A percentile compares a stretch with the other conserved stretches of the same genome.
Evolutionary conservation across 1,140 invertebrate species (phyloP).

Genomic region (Drosophila navojoa): DNA sequence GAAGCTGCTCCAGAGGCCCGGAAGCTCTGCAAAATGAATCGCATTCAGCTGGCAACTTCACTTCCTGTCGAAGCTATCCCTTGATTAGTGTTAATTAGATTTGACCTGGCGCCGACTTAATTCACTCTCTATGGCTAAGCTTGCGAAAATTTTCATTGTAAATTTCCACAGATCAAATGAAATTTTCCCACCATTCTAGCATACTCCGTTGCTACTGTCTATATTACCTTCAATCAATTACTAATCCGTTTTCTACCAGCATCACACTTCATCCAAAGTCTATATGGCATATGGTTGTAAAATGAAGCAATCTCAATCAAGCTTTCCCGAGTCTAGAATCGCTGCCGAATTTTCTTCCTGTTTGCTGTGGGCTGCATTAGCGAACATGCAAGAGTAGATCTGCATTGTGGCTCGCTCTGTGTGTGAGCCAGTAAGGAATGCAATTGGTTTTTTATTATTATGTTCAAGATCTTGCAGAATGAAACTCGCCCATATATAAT

Average conservation of each 20-base stretch:
- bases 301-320: too few relatives aligned
- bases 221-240: too few relatives aligned
- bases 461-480: too few relatives aligned
- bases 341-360: too few relatives aligned
- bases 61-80: conserved; percentile 57
- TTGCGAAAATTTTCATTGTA: conserved; percentile 8
- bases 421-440: too few relatives aligned
- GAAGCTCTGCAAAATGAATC: conserved; percentile 29
- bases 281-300: background rate
- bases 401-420: too few relatives aligned
- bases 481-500: too few relatives aligned
- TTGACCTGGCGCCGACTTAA: conserved; percentile 45
- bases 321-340: too few relatives aligned
- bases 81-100: conserved; percentile 81
- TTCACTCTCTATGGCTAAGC: background rate
- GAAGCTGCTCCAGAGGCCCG: background rate
- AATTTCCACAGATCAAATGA: conserved; percentile 11
- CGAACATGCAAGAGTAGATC: too few relatives aligned
- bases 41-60: conserved; percentile 44
- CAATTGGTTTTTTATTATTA: too few relatives aligned
- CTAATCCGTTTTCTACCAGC: background rate
- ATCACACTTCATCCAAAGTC: background rate
- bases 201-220: too few relatives aligned
- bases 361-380: too few relatives aligned
- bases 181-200: background rate